A percentile compares a stretch with the other conserved stretches of the same genome.
Evolutionary conservation across 2,113 vertebrate genomes (phyloP).

Genomic region (Corythornis madagascariensis): DNA sequence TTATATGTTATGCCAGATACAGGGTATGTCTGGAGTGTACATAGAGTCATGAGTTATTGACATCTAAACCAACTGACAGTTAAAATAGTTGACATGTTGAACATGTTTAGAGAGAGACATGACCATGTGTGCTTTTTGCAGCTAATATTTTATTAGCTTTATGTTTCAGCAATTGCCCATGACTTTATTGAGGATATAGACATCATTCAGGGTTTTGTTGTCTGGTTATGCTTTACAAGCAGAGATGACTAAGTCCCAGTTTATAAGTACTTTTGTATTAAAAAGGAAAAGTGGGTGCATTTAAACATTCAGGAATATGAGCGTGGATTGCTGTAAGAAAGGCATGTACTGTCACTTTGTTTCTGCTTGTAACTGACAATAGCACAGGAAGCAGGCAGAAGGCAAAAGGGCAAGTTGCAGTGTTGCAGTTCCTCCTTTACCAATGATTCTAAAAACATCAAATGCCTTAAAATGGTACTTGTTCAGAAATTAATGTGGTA

Average conservation of each 20-base stretch:
- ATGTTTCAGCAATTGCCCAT: not conserved
- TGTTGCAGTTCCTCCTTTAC: not conserved
- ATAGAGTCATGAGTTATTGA: not conserved
- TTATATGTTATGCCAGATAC: not conserved
- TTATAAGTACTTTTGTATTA: not conserved
- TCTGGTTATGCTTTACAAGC: not conserved
- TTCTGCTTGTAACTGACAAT: not conserved
- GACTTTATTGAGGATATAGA: not conserved
- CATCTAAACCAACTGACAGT: not conserved
- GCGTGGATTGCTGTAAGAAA: not conserved
- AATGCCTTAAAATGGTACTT: not conserved
- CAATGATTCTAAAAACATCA: not conserved
- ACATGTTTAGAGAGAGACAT: not conserved
- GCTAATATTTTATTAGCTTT: not conserved
- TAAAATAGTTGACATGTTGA: not conserved
- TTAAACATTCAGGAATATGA: not conserved
- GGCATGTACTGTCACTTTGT: not conserved
- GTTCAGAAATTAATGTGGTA: not conserved
- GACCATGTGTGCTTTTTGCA: not conserved
- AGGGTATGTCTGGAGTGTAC: too few species aligned
- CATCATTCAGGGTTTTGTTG: not conserved
- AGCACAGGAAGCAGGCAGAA: not conserved
- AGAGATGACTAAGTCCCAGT: not conserved
- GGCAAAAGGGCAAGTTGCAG: not conserved
- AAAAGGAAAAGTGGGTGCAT: not conserved